phyloP scores from a whole-genome alignment of 2,113 vertebrate genomes.

The Rhinoptilus africanus region DNA sequence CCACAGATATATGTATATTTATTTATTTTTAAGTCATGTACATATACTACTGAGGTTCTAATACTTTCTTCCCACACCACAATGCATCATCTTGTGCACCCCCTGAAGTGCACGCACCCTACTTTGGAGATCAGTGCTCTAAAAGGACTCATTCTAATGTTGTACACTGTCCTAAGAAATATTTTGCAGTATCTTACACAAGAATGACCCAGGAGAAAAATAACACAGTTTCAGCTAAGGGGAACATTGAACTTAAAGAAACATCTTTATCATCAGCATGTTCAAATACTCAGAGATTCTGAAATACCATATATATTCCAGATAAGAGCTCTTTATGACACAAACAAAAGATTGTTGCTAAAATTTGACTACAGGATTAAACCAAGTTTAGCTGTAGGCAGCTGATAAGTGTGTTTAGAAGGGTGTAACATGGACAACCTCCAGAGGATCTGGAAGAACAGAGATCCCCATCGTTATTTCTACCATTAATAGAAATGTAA shows the following conservation, averaged over 20 bases:
- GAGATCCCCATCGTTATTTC: background rate
- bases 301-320: background rate
- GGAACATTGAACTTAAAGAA: background rate
- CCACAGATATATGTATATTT: background rate
- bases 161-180: background rate
- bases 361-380: background rate
- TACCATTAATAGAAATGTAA: background rate
- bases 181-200: background rate
- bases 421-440: background rate
- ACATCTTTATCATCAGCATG: background rate
- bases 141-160: background rate
- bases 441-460: background rate
- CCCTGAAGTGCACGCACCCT: accelerated
- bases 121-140: background rate
- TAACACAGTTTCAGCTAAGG: background rate
- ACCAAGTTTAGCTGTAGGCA: background rate
- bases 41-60: background rate
- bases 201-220: background rate
- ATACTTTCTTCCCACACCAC: accelerated
- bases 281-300: background rate
- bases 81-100: background rate
- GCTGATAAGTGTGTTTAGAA: background rate
- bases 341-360: background rate
- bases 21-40: background rate
- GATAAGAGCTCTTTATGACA: background rate